These are phyloP conservation scores for Bradynema listronoti DNA, from an alignment of 1,140 invertebrate species.

Conservation along the genomic window DNA sequence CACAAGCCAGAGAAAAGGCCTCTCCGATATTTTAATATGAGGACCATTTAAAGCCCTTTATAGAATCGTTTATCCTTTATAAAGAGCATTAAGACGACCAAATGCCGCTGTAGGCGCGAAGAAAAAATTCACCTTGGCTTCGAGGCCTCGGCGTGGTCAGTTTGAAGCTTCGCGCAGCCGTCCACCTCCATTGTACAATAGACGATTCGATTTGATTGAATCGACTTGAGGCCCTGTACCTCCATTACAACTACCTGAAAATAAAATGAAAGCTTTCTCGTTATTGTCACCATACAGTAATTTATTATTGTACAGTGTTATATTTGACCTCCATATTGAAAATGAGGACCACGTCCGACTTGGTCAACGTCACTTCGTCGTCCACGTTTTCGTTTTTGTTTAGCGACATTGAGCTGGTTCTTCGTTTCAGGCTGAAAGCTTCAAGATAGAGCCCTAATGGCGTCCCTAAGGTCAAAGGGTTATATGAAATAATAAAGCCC, in stretches of 20 bases:
- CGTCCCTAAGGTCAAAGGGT: no score
- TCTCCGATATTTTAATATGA: no score
- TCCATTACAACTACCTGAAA: slow-evolving; percentile 88
- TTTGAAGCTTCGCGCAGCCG: slow-evolving; percentile 88
- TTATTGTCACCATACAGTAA: no score
- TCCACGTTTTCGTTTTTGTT: slow-evolving; percentile 54
- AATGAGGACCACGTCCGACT: slow-evolving; percentile 50
- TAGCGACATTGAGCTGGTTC: slow-evolving; percentile 53
- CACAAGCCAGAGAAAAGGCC: no score
- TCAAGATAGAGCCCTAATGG: no score
- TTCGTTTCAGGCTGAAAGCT: slow-evolving; percentile 51
- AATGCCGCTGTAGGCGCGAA: neutral
- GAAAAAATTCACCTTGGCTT: slow-evolving; percentile 68
- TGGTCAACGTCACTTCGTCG: slow-evolving; percentile 54
- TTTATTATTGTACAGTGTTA: neutral
- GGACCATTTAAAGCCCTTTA: no score
- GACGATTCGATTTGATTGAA: slow-evolving; percentile 91
- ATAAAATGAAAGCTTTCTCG: no score
- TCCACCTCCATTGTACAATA: slow-evolving; percentile 99
- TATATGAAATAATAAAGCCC: no score
- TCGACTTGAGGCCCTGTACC: slow-evolving; percentile 90
- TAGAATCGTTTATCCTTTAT: no score
- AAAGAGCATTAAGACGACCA: no score
- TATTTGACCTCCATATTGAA: slow-evolving; percentile 56
- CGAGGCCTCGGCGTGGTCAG: slow-evolving; percentile 95